Conservation (phyloP, 2,797 vertebrate genomes). For the Mycteria americana region DNA sequence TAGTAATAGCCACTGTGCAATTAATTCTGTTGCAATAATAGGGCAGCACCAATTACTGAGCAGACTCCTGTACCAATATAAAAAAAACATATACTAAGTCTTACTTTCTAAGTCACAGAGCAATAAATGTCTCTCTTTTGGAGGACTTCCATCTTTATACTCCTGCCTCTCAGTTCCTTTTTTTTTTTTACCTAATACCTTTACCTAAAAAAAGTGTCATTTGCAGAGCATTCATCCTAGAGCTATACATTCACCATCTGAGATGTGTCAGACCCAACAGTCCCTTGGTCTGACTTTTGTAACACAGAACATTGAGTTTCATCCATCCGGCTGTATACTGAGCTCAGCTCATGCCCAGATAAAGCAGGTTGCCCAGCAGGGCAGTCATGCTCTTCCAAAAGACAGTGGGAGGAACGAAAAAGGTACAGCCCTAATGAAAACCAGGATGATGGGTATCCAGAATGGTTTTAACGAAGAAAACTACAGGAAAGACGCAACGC, state of each 20-base stretch:
- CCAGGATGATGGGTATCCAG: not conserved
- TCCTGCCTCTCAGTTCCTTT: not conserved
- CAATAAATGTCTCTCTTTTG: slow-evolving; percentile 26
- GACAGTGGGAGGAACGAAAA: not conserved
- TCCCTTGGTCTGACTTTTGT: not conserved
- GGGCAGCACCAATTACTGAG: slow-evolving; percentile 46
- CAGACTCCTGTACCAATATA: slow-evolving; percentile 48
- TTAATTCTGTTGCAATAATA: slow-evolving; percentile 47
- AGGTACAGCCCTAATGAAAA: not conserved
- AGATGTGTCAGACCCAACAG: not conserved
- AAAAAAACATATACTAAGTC: slow-evolving; percentile 27
- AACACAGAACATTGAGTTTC: not conserved
- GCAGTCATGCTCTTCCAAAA: not conserved
- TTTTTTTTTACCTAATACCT: not conserved
- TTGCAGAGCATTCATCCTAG: not conserved
- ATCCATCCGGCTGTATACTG: fast-evolving
- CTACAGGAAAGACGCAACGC: not conserved
- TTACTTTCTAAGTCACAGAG: not conserved
- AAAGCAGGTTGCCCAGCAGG: not conserved
- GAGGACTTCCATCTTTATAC: slow-evolving; percentile 26
- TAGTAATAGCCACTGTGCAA: not conserved
- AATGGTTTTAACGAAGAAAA: not conserved
- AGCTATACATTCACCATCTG: not conserved
- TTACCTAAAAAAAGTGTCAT: not conserved
- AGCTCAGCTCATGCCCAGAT: not conserved